Percentiles rank a stretch among this genome's conserved stretches.
Evolutionary conservation across 2,888 invertebrate species (phyloP).

Genomic region (Mesopsocus fuscifrons): DNA sequence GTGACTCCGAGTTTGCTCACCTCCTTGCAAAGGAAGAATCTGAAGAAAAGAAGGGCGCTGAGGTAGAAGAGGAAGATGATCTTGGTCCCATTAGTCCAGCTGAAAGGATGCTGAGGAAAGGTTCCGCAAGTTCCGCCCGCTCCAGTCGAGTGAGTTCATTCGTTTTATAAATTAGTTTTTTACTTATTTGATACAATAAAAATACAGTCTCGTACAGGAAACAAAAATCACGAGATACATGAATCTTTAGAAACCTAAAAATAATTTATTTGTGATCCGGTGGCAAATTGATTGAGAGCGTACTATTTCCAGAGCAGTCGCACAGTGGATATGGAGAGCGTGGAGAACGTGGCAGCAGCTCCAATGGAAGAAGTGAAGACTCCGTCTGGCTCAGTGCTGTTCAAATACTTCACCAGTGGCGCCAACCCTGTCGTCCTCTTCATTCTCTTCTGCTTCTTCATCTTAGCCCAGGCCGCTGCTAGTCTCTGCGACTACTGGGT

Average conservation of each 20-base stretch:
- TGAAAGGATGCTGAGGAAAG: slow-evolving; percentile 2
- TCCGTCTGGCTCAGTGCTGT: slow-evolving; percentile 4
- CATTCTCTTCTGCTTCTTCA: slow-evolving; percentile 25
- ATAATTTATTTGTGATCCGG: too few species aligned
- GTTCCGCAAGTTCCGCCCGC: background rate
- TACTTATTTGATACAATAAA: too few species aligned
- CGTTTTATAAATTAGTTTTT: too few species aligned
- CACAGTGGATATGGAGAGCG: slow-evolving; percentile 4
- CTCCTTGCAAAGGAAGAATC: slow-evolving; percentile 21
- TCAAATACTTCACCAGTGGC: slow-evolving; percentile 8
- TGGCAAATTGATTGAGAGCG: too few species aligned
- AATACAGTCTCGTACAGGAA: too few species aligned
- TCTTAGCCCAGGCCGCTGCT: slow-evolving; percentile 29
- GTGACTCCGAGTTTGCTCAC: slow-evolving; percentile 20
- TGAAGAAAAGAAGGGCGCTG: slow-evolving; percentile 16
- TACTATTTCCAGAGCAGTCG: background rate
- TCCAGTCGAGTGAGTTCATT: background rate
- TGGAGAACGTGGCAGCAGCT: slow-evolving; percentile 7
- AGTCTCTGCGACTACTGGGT: slow-evolving; percentile 25
- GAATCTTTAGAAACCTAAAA: too few species aligned
- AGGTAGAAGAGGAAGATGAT: background rate
- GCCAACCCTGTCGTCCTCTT: slow-evolving; percentile 2
- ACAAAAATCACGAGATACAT: too few species aligned
- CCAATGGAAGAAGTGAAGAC: slow-evolving; percentile 7
- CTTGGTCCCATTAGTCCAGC: background rate